These are phyloP conservation scores for Exocentrus adspersus DNA, from an alignment of 2,888 invertebrate genomes.

Conservation along the genomic window DNA sequence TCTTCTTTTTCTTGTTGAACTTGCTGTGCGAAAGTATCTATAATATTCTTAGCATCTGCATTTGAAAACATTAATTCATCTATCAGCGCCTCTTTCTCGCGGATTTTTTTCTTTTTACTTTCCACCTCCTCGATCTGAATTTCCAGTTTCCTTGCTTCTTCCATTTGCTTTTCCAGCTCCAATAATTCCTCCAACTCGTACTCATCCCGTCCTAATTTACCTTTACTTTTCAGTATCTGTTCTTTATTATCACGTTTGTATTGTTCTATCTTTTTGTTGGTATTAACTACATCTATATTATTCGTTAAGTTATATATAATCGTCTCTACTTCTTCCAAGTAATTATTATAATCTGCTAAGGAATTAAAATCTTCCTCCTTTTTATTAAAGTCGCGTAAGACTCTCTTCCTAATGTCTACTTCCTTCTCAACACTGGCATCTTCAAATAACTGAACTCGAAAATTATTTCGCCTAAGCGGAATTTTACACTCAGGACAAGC, in stretches of 20 bases:
- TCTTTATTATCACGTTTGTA: conserved; percentile 93
- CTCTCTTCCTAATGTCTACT: conserved; percentile 90
- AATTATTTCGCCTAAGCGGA: conserved; percentile 87
- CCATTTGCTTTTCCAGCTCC: conserved; percentile 82
- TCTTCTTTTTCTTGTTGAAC: conserved; percentile 74
- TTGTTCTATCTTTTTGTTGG: conserved; percentile 89
- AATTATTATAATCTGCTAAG: conserved; percentile 91
- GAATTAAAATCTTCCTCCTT: conserved; percentile 92
- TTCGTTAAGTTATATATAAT: conserved; percentile 91
- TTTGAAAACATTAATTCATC: conserved; percentile 96
- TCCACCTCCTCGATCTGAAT: conserved; percentile 73
- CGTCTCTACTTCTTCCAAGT: conserved; percentile 93
- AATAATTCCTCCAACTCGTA: conserved; percentile 86
- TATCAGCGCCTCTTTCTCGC: conserved; percentile 90
- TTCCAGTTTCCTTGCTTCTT: conserved; percentile 78
- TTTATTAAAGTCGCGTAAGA: conserved; percentile 92
- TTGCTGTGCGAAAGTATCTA: conserved; percentile 78
- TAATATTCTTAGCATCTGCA: conserved; percentile 87
- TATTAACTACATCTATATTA: conserved; percentile 88
- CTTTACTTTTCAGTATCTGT: conserved; percentile 82
- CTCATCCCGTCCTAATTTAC: conserved; percentile 81
- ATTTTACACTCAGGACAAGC: conserved; percentile 95
- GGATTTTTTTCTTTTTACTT: conserved; percentile 82
- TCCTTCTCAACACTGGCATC: conserved; percentile 97
- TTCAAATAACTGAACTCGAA: conserved; percentile 94